phyloP scores from a whole-genome alignment of 92 coral and sea anemone species.

The Epizoanthus illoricatus region DNA sequence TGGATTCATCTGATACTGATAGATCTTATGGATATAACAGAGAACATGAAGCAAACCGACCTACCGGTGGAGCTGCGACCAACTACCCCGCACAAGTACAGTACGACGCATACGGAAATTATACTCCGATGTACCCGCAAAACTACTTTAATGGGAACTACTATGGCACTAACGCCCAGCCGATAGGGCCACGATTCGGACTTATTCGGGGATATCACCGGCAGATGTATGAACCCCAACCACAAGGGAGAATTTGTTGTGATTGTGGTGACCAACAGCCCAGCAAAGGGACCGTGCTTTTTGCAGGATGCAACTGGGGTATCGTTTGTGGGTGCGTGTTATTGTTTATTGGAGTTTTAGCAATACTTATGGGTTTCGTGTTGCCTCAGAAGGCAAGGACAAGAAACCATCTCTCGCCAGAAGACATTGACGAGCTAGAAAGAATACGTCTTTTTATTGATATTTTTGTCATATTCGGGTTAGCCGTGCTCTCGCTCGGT shows the following conservation, averaged over 20 bases:
- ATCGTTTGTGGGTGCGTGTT: slow-evolving; percentile 70
- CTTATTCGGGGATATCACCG: slow-evolving; percentile 95
- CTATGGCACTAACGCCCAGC: background rate
- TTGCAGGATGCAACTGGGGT: slow-evolving; percentile 68
- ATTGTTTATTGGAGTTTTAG: slow-evolving; percentile 71
- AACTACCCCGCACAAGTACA: slow-evolving; percentile 21
- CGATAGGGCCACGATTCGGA: slow-evolving; percentile 71
- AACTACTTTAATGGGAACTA: slow-evolving; percentile 2
- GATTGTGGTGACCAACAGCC: slow-evolving; percentile 52
- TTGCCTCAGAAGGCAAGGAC: slow-evolving; percentile 59
- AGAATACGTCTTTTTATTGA: slow-evolving; percentile 61
- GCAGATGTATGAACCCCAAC: slow-evolving; percentile 82
- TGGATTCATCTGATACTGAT: background rate
- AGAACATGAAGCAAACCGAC: background rate
- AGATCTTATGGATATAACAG: background rate
- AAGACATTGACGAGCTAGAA: slow-evolving; percentile 50
- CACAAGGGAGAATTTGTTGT: slow-evolving; percentile 59
- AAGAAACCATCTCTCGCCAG: slow-evolving; percentile 33
- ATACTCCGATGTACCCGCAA: slow-evolving; percentile 30
- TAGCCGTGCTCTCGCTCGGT: slow-evolving; percentile 77
- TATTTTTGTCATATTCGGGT: slow-evolving; percentile 72
- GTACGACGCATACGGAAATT: slow-evolving; percentile 9
- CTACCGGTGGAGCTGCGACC: background rate
- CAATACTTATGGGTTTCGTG: slow-evolving; percentile 75
- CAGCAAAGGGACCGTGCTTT: slow-evolving; percentile 18